phyloP scores from a whole-genome alignment of 2,113 vertebrate genomes.

The Chrysemys picta region DNA sequence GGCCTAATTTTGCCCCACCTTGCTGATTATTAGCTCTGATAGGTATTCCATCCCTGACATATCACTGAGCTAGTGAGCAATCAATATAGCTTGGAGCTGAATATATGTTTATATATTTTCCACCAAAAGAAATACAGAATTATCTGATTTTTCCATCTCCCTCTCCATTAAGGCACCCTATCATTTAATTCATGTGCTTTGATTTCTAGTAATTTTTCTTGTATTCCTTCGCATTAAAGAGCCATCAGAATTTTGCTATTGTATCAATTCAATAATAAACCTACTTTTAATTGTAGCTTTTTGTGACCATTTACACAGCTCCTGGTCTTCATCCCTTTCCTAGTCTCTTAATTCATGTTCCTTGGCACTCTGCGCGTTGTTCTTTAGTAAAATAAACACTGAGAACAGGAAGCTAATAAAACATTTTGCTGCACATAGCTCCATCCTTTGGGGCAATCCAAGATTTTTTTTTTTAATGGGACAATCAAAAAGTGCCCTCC shows the following conservation, averaged over 20 bases:
- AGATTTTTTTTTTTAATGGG: background rate
- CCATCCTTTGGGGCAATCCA: background rate
- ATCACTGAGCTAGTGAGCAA: accelerated
- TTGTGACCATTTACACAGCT: background rate
- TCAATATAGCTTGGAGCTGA: accelerated
- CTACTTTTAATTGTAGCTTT: background rate
- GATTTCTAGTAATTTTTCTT: background rate
- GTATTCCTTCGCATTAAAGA: background rate
- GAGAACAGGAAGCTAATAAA: background rate
- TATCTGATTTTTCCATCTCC: background rate
- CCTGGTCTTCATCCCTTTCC: background rate
- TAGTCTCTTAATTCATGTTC: background rate
- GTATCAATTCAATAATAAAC: background rate
- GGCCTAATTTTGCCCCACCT: background rate
- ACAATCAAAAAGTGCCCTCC: background rate
- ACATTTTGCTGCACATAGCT: background rate
- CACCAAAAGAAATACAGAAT: accelerated
- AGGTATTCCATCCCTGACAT: accelerated
- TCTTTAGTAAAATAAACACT: background rate
- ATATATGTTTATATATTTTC: accelerated
- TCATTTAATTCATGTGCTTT: background rate
- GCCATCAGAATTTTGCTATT: background rate
- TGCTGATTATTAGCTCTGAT: accelerated
- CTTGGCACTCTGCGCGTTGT: background rate
- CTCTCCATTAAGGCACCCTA: background rate